Conservation (phyloP, 2,888 invertebrate genomes). For the Lasioglossum figueresi region DNA sequence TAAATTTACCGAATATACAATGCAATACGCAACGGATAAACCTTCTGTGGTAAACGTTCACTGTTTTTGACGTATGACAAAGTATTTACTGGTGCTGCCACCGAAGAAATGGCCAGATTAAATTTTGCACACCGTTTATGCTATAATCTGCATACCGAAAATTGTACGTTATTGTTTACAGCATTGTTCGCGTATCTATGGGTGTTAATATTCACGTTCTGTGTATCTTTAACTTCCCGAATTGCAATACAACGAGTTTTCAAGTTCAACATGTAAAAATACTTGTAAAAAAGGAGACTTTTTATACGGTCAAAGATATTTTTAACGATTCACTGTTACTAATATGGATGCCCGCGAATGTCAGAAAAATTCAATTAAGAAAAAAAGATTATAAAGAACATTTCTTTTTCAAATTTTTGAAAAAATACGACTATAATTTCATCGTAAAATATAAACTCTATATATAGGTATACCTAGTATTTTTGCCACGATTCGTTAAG, state of each 20-base stretch:
- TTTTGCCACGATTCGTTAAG: no score
- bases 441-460: neutral
- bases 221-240: neutral
- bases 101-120: slow-evolving; percentile 43
- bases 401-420: neutral
- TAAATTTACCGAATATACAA: slow-evolving; percentile 39
- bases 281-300: neutral
- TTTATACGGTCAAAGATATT: neutral
- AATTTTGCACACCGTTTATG: slow-evolving; percentile 28
- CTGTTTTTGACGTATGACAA: slow-evolving; percentile 62
- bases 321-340: neutral
- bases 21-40: slow-evolving; percentile 24
- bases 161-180: neutral
- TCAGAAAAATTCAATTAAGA: neutral
- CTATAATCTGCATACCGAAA: neutral
- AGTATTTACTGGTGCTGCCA: slow-evolving; percentile 60
- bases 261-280: neutral
- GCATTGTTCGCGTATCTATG: neutral
- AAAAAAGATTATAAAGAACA: neutral
- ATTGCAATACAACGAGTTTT: neutral
- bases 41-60: slow-evolving; percentile 21
- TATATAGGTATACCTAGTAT: neutral
- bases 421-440: neutral
- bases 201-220: neutral
- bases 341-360: neutral